Evolutionary conservation across 2,888 invertebrate genomes (phyloP).

Genomic region (Ophion ellenae): DNA sequence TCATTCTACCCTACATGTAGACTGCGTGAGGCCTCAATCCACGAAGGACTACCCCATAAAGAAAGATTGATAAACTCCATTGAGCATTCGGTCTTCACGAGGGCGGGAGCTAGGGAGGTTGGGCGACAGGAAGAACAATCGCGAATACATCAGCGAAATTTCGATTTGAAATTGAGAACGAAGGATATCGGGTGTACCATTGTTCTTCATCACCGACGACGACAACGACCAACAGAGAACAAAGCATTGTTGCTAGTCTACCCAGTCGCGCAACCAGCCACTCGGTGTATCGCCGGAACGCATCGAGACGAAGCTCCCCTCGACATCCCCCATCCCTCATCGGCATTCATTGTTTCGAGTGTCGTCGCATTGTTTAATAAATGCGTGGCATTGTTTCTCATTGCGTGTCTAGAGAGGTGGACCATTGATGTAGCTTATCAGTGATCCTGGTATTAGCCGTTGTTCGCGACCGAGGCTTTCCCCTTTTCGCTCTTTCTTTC

Average conservation of each 20-base stretch:
- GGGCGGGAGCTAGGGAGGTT: neutral
- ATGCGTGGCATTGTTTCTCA: constrained; percentile 75
- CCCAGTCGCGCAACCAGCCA: constrained; percentile 19
- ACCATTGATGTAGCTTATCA: constrained; percentile 63
- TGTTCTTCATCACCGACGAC: constrained; percentile 51
- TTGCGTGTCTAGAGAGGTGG: constrained; percentile 70
- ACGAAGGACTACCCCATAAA: constrained; percentile 17
- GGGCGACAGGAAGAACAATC: constrained; percentile 71
- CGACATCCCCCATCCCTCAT: constrained; percentile 54
- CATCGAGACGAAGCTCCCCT: constrained; percentile 55
- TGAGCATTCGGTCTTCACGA: constrained; percentile 6
- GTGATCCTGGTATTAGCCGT: constrained; percentile 55
- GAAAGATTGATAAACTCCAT: constrained; percentile 39
- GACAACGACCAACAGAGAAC: constrained; percentile 11
- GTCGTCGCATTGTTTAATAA: constrained; percentile 77
- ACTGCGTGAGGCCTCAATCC: constrained; percentile 35
- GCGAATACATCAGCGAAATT: constrained; percentile 76
- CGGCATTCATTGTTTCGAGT: constrained; percentile 77
- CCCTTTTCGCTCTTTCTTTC: constrained; percentile 66
- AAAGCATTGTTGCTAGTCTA: constrained; percentile 50
- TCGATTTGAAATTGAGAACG: constrained; percentile 75
- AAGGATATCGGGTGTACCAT: constrained; percentile 74
- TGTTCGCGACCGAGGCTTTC: constrained; percentile 36
- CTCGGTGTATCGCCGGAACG: constrained; percentile 53
- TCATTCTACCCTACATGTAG: constrained; percentile 5